phyloP scores from a whole-genome alignment of 2,888 invertebrate species.

The Drosophila leonis region DNA sequence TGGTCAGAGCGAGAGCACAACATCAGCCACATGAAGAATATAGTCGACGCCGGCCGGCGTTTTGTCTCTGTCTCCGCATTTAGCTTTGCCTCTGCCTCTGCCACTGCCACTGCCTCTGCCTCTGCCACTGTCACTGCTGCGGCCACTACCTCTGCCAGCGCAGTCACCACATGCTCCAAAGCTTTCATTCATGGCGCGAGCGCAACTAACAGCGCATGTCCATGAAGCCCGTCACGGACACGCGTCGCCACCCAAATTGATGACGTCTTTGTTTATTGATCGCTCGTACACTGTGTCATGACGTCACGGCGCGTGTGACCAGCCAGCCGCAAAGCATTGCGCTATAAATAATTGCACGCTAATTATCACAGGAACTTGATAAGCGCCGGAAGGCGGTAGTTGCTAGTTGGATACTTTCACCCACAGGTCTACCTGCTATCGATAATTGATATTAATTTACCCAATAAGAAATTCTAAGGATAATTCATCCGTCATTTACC shows the following conservation, averaged over 20 bases:
- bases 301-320: conserved; percentile 55
- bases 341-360: conserved; percentile 68
- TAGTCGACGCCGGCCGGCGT: conserved; percentile 49
- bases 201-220: conserved; percentile 33
- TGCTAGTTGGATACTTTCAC: neutral
- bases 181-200: conserved; percentile 49
- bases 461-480: neutral
- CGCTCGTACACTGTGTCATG: conserved; percentile 28
- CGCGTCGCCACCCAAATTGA: conserved; percentile 57
- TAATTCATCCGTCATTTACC: neutral
- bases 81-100: neutral
- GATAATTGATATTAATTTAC: conserved; percentile 20
- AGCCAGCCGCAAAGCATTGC: conserved; percentile 26
- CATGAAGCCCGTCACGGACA: conserved; percentile 32
- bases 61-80: conserved; percentile 13
- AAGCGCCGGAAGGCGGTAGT: conserved; percentile 25
- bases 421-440: neutral
- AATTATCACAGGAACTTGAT: conserved; percentile 63
- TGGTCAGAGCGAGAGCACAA: conserved; percentile 28
- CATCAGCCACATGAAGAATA: conserved; percentile 6
- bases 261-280: conserved; percentile 81
- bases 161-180: conserved; percentile 22
- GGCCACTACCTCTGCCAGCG: conserved; percentile 6
- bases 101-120: neutral
- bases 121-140: neutral